Evolutionary conservation across 2,797 vertebrate genomes (phyloP).

Genomic region (Sitta carolinensis): DNA sequence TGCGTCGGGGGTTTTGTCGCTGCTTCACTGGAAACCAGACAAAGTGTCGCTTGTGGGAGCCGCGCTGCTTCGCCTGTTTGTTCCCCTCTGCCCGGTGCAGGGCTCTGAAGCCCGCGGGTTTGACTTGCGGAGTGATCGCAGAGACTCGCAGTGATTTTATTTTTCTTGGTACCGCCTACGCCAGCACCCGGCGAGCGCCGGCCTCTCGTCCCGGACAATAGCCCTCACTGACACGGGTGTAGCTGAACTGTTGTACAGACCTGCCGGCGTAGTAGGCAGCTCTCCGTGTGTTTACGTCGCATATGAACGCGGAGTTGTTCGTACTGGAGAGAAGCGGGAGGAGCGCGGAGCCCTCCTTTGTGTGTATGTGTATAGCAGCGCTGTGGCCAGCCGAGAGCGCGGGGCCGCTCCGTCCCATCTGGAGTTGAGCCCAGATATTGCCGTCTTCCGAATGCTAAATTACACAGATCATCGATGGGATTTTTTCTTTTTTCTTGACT

Average conservation of each 20-base stretch:
- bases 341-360: conserved; percentile 30
- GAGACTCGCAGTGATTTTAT: not conserved
- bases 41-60: conserved; percentile 29
- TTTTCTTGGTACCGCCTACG: not conserved
- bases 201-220: conserved; percentile 9
- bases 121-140: not conserved
- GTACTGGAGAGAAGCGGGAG: not conserved
- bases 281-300: not conserved
- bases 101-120: not conserved
- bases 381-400: not conserved
- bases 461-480: not conserved
- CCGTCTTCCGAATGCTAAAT: conserved; percentile 48
- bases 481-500: conserved; percentile 53
- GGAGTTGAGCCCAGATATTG: conserved; percentile 66
- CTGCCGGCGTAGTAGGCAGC: not conserved
- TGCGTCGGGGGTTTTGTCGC: not conserved
- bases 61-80: not conserved
- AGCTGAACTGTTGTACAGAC: not conserved
- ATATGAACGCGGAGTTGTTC: not conserved
- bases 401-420: conserved; percentile 16
- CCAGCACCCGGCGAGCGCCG: not conserved
- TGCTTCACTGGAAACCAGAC: not conserved
- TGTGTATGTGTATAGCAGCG: not conserved
- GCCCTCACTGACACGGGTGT: not conserved
- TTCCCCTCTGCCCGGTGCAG: not conserved